These are phyloP conservation scores for Tinamus major DNA, from an alignment of 2,797 vertebrate genomes.

Conservation along the genomic window DNA sequence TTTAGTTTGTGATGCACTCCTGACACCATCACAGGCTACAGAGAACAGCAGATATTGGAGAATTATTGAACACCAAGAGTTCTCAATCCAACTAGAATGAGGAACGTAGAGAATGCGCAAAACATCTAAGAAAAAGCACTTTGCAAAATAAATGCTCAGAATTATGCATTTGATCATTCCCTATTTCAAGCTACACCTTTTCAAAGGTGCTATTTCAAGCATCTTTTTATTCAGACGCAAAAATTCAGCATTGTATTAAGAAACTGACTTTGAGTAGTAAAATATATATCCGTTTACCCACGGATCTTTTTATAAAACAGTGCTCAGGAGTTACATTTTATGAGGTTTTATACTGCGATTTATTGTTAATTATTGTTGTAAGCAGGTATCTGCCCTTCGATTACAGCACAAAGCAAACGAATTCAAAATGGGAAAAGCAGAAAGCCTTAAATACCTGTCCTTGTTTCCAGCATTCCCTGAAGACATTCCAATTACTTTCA, in stretches of 20 bases:
- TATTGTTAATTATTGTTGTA: neutral
- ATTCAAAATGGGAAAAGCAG: neutral
- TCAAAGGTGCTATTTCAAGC: neutral
- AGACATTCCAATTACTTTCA: slow-evolving; percentile 85
- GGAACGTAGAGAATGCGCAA: fast-evolving
- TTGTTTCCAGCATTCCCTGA: slow-evolving; percentile 86
- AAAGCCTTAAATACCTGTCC: slow-evolving; percentile 77
- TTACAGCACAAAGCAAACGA: neutral
- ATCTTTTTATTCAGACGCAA: neutral
- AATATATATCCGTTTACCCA: neutral
- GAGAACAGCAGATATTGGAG: neutral
- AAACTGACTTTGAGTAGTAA: neutral
- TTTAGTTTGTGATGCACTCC: slow-evolving; percentile 83
- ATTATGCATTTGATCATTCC: neutral
- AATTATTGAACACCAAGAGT: neutral
- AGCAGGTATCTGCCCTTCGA: neutral
- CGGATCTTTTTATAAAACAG: neutral
- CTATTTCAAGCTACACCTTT: neutral
- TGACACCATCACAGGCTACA: slow-evolving; percentile 85
- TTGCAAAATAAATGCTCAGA: neutral
- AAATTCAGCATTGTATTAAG: neutral
- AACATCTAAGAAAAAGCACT: neutral
- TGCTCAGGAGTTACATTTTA: fast-evolving
- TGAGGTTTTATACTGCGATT: neutral
- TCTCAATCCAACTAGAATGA: neutral